Evolutionary conservation across 2,113 vertebrate species (phyloP), one percentile per base, ranked within the genome.

Genomic region (Nannospalax galili): DNA sequence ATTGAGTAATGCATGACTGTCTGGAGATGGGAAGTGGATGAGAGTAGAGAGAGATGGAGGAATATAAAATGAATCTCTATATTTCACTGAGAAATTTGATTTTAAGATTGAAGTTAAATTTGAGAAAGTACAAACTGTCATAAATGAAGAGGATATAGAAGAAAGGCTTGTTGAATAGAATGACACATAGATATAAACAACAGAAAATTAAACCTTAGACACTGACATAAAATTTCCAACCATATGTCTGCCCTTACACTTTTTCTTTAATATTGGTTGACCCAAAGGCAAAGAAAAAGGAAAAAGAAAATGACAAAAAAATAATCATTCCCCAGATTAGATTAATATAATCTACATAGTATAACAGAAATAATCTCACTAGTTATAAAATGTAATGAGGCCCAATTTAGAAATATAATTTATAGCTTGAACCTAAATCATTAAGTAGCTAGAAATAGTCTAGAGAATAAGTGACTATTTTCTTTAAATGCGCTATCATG

Each of bases 41-140:
- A 77, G 92, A 7, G 3, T 14, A 52, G 45, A 92, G 65, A 92
- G 64, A 92, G 7, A 48, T 84, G 12, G 30, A 84, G 37, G 48
- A 14, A 75, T 32, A 92, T 70, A 40, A 48, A 37, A 84, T 70
- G 32, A 62, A 92, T 15, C 11, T 65, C 65, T 72, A 42, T 81
- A 69, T 88, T 60, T 88, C 89, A 4, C 9, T 52, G 60, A 95
- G 4, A 92, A 92, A 37, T n/a, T 79, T 86, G 20, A 92, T 45
- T 90, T 75, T 30, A 75, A 69, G 37, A 60, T 88, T 90, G 56
- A 78, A 94, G 8, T 45, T 77, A 85, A 81, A 88, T 77, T 94
- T 70, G 45, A 56, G 3, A 90, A 79, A 73, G 89, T 70, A 72
- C 0, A 58, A 88, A 62, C n/a, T 75, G 30, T 69, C 37, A 85